Conservation (phyloP, 2,797 vertebrate species). For the Phoeniculus purpureus region DNA sequence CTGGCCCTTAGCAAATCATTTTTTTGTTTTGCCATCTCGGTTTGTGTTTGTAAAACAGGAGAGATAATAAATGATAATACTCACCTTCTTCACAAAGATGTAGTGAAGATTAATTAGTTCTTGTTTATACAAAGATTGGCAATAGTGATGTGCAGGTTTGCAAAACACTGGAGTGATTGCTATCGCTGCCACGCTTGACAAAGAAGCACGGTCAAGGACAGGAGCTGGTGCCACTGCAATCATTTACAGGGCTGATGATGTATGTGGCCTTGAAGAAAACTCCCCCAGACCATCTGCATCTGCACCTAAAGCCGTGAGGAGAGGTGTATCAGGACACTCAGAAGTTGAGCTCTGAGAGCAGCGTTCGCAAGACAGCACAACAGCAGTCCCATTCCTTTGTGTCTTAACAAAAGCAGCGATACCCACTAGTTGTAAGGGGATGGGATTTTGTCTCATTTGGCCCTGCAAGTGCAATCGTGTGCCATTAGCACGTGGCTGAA, state of each 20-base stretch:
- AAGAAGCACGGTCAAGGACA: conserved; percentile 58
- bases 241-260: neutral
- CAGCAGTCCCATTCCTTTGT: neutral
- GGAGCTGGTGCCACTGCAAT: conserved; percentile 29
- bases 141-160: conserved; percentile 36
- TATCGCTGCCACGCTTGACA: neutral
- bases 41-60: conserved; percentile 47
- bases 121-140: conserved; percentile 38
- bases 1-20: neutral
- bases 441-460: neutral
- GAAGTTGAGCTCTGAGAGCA: accelerated
- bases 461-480: neutral
- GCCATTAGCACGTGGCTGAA: neutral
- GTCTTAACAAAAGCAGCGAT: neutral
- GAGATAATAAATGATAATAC: conserved; percentile 52
- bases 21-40: conserved; percentile 27
- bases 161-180: conserved; percentile 35
- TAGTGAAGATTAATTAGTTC: conserved; percentile 60
- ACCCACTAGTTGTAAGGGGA: neutral
- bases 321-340: neutral
- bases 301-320: neutral
- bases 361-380: accelerated
- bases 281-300: neutral
- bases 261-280: conserved; percentile 35
- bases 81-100: conserved; percentile 24